Conservation (phyloP, 2,888 invertebrate species). For the Blastobasis lacticolella region DNA sequence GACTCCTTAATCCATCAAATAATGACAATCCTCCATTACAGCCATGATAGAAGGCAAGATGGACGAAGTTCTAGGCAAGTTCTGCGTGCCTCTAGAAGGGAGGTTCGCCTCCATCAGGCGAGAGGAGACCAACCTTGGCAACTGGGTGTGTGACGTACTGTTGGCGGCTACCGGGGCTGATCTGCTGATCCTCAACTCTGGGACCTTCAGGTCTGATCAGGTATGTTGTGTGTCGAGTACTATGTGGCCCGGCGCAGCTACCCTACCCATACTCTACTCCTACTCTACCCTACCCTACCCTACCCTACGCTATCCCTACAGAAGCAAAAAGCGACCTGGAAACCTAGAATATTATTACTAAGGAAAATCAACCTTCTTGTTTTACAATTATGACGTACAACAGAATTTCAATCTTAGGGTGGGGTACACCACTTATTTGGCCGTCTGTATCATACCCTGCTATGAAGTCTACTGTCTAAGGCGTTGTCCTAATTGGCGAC, state of each 20-base stretch:
- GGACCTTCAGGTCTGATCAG: conserved; percentile 86
- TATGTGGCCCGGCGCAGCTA: neutral
- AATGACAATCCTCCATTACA: conserved; percentile 31
- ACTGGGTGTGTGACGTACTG: conserved; percentile 88
- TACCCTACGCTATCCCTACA: no score
- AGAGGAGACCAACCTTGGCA: conserved; percentile 91
- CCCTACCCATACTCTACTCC: neutral
- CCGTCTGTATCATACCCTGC: no score
- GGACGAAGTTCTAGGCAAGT: conserved; percentile 87
- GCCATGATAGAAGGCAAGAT: conserved; percentile 88
- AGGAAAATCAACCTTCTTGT: no score
- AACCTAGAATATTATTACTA: no score
- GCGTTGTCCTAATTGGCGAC: no score
- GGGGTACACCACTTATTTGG: no score
- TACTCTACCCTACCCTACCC: no score
- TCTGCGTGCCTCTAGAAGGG: conserved; percentile 91
- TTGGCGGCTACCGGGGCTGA: conserved; percentile 90
- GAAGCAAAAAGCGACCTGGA: no score
- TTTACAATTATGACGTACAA: no score
- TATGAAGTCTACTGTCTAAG: no score
- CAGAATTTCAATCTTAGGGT: no score
- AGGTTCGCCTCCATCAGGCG: conserved; percentile 86
- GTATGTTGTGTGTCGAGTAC: conserved; percentile 23
- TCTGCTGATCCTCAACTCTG: conserved; percentile 89
- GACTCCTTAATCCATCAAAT: no score